Evolutionary conservation across 2,797 vertebrate genomes (phyloP).

Genomic region (Sibirionetta formosa): DNA sequence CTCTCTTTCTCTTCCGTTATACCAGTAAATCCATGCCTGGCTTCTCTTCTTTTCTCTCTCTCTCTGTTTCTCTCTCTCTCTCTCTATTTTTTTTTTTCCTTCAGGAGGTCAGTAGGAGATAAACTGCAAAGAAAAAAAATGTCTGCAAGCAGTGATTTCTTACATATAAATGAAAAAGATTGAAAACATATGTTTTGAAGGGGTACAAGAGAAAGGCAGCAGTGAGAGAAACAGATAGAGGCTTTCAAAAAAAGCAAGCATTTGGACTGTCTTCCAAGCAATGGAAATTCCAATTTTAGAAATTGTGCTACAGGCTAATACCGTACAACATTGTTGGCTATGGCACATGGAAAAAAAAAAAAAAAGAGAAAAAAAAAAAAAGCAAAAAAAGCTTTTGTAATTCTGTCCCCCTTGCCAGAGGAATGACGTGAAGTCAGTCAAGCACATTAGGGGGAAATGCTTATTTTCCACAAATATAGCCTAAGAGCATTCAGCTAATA

Average conservation of each 20-base stretch:
- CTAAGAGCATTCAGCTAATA: background rate
- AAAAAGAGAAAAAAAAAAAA: background rate
- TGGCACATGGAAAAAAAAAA: conserved; percentile 42
- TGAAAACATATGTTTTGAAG: conserved; percentile 42
- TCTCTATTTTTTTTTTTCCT: background rate
- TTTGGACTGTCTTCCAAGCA: conserved; percentile 62
- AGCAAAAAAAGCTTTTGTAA: conserved; percentile 19
- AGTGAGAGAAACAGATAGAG: background rate
- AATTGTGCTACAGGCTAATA: conserved; percentile 36
- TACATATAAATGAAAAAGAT: conserved; percentile 5
- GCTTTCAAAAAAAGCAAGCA: conserved; percentile 29
- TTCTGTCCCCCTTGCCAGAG: background rate
- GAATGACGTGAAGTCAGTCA: conserved; percentile 32
- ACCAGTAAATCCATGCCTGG: background rate
- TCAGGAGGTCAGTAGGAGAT: background rate
- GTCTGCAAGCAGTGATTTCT: background rate
- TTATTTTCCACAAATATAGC: conserved; percentile 37
- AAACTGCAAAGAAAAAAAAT: conserved; percentile 21
- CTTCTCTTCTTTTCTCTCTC: background rate
- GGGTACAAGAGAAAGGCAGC: background rate
- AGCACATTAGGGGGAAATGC: conserved; percentile 1
- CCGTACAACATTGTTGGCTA: conserved; percentile 30
- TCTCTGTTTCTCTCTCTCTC: background rate
- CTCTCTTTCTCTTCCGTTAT: background rate
- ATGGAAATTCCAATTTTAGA: conserved; percentile 70